Base-by-base conservation (phyloP, 2,797 vertebrate species). In the Chaetophractus vellerosus region DNA sequence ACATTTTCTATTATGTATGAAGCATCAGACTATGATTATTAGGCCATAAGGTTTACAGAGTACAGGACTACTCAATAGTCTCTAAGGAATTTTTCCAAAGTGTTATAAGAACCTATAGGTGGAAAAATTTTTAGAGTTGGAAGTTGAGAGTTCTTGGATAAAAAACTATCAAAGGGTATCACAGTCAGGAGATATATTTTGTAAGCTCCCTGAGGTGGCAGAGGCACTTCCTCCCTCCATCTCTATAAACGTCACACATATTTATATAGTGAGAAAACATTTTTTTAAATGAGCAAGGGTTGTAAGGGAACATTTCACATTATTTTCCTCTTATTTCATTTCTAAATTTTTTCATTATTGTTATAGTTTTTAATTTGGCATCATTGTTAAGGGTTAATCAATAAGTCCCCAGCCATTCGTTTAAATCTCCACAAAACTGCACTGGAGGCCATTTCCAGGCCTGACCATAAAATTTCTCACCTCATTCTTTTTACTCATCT, bases 221-320 rank as follows among this genome's bases (percentile, higher is more conserved):
- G 38, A 91, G 8, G 16, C 0, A 0, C 18, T 14, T 4, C 6
- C 12, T 76, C 12, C 55, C 11, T n/a, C 71, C n/a, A 72, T 38
- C 36, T 83, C 59, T 12, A 5, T 21, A 76, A 85, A 50, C n/a
- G 41, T 74, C 21, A 63, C n/a, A 61, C 31, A 36, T 41, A 41
- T 66, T 52, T 86, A n/a, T 5, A 48, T 2, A 68, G n/a, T 84
- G 41, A 96, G 31, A 81, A 80, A 88, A 59, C 28, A 92, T 69
- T 78, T 33, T 1, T 36, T 61, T 68, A 90, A 24, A 10, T 50
- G 10, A 89, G 63, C 36, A 41, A 74, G 71, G 26, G 45, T 63
- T 61, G 6, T 50, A 79, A n/a, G 15, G 26, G 11, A 4, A 1
- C 19, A 72, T 87, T 11, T 28, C 52, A 36, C 48, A 26, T 57